Conservation (phyloP, 2,797 vertebrate species). For the Macroramphosus scolopax region DNA sequence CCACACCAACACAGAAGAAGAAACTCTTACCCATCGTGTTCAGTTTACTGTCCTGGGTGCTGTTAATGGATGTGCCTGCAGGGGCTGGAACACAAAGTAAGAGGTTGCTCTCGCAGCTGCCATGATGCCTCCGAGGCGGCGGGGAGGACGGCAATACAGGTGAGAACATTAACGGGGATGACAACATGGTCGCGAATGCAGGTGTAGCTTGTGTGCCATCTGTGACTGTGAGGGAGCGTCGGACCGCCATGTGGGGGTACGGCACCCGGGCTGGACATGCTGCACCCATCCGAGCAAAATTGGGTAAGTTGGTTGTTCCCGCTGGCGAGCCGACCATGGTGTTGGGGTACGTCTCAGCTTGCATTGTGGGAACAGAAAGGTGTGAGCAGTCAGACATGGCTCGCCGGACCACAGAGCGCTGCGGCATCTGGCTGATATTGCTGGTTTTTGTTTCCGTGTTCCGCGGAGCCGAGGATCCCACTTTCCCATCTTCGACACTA, state of each 20-base stretch:
- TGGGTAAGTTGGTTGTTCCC: constrained; percentile 21
- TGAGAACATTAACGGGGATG: constrained; percentile 45
- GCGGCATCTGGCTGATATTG: constrained; percentile 63
- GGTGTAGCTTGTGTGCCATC: constrained; percentile 68
- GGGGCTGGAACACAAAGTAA: constrained; percentile 67
- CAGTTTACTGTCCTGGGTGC: constrained; percentile 22
- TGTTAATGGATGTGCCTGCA: constrained; percentile 13
- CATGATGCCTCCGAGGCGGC: constrained; percentile 65
- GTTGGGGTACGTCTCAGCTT: constrained; percentile 77
- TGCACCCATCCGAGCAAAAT: constrained; percentile 44
- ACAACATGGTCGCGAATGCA: constrained; percentile 47
- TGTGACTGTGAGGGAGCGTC: constrained; percentile 83
- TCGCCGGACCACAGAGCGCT: constrained; percentile 84
- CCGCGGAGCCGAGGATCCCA: constrained; percentile 11
- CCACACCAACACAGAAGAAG: neutral
- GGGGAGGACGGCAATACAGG: constrained; percentile 65
- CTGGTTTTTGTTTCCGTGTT: constrained; percentile 37
- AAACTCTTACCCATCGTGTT: constrained; percentile 59
- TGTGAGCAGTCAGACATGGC: constrained; percentile 92
- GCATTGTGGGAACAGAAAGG: constrained; percentile 83
- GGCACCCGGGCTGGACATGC: constrained; percentile 40
- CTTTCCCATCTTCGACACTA: constrained; percentile 19
- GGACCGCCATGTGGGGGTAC: constrained; percentile 71
- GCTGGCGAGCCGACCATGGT: constrained; percentile 24
- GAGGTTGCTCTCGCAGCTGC: constrained; percentile 57